phyloP scores from a whole-genome alignment of 1,140 invertebrate species.

The Dufourea novaeangliae region DNA sequence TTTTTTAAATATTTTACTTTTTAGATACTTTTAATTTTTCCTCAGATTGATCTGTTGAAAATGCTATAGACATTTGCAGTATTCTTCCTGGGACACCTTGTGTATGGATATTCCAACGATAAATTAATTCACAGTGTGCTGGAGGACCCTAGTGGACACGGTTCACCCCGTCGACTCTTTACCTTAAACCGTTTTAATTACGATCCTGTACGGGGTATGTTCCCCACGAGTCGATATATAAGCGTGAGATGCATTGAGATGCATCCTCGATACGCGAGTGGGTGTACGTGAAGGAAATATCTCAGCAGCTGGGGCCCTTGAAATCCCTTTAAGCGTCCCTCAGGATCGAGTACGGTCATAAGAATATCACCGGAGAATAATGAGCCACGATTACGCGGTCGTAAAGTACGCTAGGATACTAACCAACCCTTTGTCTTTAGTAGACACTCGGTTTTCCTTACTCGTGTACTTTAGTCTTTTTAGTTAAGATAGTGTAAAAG shows the following conservation, averaged over 20 bases:
- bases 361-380: not conserved
- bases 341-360: too few species aligned
- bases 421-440: not conserved
- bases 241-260: constrained; percentile 4
- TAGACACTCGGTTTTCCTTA: not conserved
- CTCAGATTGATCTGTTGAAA: too few species aligned
- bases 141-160: not conserved
- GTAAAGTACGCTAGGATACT: not conserved
- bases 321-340: not conserved
- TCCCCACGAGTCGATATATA: not conserved
- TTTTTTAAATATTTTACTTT: too few species aligned
- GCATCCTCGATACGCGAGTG: not conserved
- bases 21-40: too few species aligned
- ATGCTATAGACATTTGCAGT: too few species aligned
- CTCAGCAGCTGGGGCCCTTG: not conserved
- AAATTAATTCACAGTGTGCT: not conserved
- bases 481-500: too few species aligned
- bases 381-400: not conserved
- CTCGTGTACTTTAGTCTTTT: too few species aligned
- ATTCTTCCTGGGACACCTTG: too few species aligned
- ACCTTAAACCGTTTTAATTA: constrained; percentile 47
- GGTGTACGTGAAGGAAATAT: not conserved
- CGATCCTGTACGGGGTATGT: not conserved
- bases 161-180: constrained; percentile 12
- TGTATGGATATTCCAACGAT: not conserved